phyloP scores from a whole-genome alignment of 2,888 invertebrate species.

The Synanthedon andrenaeformis region DNA sequence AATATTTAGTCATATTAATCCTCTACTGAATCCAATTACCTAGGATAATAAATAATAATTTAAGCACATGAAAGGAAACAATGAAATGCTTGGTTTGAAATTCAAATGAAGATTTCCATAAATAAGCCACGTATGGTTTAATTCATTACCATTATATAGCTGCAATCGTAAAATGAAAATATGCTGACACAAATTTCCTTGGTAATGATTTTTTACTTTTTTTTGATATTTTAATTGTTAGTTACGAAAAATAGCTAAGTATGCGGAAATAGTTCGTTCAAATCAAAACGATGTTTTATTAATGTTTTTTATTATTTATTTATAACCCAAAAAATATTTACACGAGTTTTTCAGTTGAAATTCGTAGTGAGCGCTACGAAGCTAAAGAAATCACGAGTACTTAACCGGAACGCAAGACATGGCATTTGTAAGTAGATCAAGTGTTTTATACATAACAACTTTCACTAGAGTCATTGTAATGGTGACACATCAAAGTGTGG shows the following conservation, averaged over 20 bases:
- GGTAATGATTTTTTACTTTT: no score
- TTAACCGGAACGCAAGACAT: constrained; percentile 70
- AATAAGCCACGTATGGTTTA: constrained; percentile 5
- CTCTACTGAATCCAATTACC: background rate
- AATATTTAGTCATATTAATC: background rate
- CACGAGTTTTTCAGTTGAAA: constrained; percentile 21
- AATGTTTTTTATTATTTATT: no score
- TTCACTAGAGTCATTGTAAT: constrained; percentile 71
- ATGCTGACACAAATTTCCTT: background rate
- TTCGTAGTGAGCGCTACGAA: constrained; percentile 59
- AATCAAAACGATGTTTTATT: no score
- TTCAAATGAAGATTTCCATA: constrained; percentile 13
- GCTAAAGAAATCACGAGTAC: constrained; percentile 70
- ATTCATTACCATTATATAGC: constrained; percentile 10
- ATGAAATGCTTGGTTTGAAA: constrained; percentile 13
- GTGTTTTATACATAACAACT: constrained; percentile 72
- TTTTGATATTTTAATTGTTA: no score
- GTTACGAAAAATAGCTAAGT: no score
- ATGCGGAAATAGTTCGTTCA: no score
- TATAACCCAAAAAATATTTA: no score
- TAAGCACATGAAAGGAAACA: constrained; percentile 9
- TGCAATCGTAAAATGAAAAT: constrained; percentile 11
- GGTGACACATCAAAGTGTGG: constrained; percentile 71
- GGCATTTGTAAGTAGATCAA: constrained; percentile 72
- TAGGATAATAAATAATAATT: background rate